Evolutionary conservation across 2,797 vertebrate genomes (phyloP).

Genomic region (Otus scops): DNA sequence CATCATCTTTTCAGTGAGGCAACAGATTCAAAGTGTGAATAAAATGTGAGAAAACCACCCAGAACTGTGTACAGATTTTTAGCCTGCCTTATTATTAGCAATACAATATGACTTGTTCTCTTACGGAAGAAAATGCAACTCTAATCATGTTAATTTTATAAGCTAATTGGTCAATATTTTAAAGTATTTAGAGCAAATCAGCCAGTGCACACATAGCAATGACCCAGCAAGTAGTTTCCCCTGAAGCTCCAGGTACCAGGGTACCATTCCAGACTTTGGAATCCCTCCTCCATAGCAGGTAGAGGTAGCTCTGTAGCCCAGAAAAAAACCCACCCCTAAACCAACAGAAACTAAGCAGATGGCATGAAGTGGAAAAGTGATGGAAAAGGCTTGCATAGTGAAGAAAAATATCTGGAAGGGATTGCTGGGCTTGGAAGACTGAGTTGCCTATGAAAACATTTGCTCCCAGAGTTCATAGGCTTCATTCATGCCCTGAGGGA

Average conservation of each 20-base stretch:
- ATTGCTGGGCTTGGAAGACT: not conserved
- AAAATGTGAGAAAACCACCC: not conserved
- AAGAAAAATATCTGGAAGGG: not conserved
- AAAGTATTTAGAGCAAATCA: not conserved
- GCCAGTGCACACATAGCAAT: not conserved
- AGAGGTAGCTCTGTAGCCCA: not conserved
- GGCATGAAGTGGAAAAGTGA: not conserved
- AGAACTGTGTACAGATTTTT: not conserved
- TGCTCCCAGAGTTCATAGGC: not conserved
- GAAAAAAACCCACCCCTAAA: not conserved
- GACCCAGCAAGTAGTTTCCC: not conserved
- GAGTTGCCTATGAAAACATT: not conserved
- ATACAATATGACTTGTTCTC: not conserved
- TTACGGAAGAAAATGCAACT: not conserved
- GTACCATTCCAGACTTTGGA: not conserved
- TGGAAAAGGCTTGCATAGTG: not conserved
- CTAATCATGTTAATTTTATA: not conserved
- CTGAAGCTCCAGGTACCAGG: not conserved
- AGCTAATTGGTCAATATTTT: not conserved
- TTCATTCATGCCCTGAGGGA: not conserved
- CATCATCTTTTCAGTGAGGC: not conserved
- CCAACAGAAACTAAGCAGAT: not conserved
- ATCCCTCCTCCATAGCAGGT: not conserved
- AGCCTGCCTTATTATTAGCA: not conserved
- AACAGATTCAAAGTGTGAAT: not conserved